phyloP scores from a whole-genome alignment of 2,888 invertebrate genomes.

The Abrostola tripartita region DNA sequence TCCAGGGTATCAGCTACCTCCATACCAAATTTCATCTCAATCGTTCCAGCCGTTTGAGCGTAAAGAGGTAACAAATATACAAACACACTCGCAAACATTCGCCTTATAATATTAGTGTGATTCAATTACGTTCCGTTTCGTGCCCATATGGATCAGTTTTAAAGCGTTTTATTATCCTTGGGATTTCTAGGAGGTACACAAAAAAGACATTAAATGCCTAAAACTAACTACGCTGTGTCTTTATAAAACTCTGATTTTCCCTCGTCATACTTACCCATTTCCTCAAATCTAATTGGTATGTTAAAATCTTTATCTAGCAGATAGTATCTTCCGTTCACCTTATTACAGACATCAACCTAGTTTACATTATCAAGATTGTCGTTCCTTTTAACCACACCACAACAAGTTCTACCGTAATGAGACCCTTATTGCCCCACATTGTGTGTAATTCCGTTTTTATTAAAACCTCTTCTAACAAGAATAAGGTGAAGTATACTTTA shows the following conservation, averaged over 20 bases:
- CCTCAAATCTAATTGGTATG: not conserved
- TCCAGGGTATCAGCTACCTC: too few species aligned
- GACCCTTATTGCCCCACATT: slow-evolving; percentile 24
- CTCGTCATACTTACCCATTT: not conserved
- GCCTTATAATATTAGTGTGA: too few species aligned
- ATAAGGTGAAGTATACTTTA: not conserved
- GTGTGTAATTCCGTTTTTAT: slow-evolving; percentile 52
- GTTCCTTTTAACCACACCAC: slow-evolving; percentile 33
- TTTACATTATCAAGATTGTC: slow-evolving; percentile 32
- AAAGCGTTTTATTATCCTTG: too few species aligned
- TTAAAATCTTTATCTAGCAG: not conserved
- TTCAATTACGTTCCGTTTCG: too few species aligned
- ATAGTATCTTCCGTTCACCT: not conserved
- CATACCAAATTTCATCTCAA: too few species aligned
- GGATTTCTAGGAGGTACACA: too few species aligned
- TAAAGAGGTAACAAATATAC: too few species aligned
- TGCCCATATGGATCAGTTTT: too few species aligned
- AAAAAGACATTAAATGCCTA: too few species aligned
- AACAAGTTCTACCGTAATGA: slow-evolving; percentile 40
- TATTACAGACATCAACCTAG: slow-evolving; percentile 19
- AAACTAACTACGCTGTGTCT: too few species aligned
- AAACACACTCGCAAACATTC: too few species aligned
- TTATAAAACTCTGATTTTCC: not conserved
- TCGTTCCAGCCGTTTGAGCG: too few species aligned
- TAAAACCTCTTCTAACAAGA: slow-evolving; percentile 30